Evolutionary conservation across 2,797 vertebrate species (phyloP).

Genomic region (Alca torda): DNA sequence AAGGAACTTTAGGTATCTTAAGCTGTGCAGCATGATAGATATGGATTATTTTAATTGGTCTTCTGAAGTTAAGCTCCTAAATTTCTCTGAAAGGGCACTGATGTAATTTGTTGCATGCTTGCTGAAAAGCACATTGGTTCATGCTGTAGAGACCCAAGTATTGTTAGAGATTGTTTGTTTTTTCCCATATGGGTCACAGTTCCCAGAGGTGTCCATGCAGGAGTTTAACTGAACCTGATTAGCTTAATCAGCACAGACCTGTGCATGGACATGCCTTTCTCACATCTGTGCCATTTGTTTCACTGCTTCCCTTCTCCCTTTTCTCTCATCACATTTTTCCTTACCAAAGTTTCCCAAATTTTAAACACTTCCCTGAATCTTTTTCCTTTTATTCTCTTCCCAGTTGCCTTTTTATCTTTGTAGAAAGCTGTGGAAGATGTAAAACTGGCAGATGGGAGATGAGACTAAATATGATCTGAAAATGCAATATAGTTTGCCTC

Average conservation of each 20-base stretch:
- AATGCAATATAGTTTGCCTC: neutral
- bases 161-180: neutral
- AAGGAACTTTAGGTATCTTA: conserved; percentile 22
- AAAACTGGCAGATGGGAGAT: neutral
- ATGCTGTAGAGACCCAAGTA: neutral
- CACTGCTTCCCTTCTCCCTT: neutral
- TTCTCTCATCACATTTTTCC: neutral
- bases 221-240: conserved; percentile 1
- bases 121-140: conserved; percentile 1
- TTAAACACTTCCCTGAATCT: neutral
- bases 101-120: neutral
- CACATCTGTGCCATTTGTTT: neutral
- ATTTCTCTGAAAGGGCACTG: neutral
- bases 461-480: neutral
- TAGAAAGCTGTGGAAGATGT: neutral
- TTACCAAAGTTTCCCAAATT: neutral
- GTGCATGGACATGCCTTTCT: neutral
- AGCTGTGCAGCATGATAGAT: neutral
- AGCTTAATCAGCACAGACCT: conserved; percentile 3
- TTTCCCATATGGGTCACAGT: neutral
- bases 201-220: neutral
- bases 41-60: conserved; percentile 43
- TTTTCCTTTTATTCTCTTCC: neutral
- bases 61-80: conserved; percentile 21
- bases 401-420: neutral